These are phyloP conservation scores for Drosophila quinaria DNA, from an alignment of 2,888 invertebrate species.

Conservation along the genomic window DNA sequence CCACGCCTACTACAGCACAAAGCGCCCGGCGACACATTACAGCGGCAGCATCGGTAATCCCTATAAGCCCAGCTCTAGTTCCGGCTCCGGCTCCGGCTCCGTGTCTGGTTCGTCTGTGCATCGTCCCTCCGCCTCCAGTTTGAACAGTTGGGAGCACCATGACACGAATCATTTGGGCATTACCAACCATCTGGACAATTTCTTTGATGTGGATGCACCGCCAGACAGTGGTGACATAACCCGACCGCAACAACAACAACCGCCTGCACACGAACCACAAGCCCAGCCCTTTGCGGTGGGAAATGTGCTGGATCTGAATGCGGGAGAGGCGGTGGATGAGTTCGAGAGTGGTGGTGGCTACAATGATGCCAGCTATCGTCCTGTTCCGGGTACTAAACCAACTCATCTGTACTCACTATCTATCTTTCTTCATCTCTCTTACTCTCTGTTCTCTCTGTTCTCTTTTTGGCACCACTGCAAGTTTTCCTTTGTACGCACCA, in stretches of 20 bases:
- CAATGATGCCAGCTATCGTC: slow-evolving; percentile 83
- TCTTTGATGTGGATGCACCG: slow-evolving; percentile 82
- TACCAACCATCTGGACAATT: slow-evolving; percentile 85
- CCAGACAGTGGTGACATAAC: slow-evolving; percentile 31
- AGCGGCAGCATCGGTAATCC: slow-evolving; percentile 58
- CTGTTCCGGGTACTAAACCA: slow-evolving; percentile 84
- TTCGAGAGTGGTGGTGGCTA: slow-evolving; percentile 72
- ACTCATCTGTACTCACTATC: slow-evolving; percentile 22
- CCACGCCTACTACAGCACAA: slow-evolving; percentile 76
- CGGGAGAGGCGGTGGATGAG: slow-evolving; percentile 79
- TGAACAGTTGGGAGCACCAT: slow-evolving; percentile 82
- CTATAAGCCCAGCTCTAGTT: slow-evolving; percentile 68
- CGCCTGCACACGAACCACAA: slow-evolving; percentile 59
- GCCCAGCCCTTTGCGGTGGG: slow-evolving; percentile 83
- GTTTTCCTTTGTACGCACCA: slow-evolving; percentile 50
- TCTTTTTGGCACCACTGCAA: slow-evolving; percentile 52
- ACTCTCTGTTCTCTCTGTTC: slow-evolving; percentile 29
- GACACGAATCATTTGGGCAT: slow-evolving; percentile 83
- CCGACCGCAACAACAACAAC: slow-evolving; percentile 22
- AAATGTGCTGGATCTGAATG: slow-evolving; percentile 83
- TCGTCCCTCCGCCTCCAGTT: slow-evolving; percentile 40
- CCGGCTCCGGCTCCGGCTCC: slow-evolving; percentile 42
- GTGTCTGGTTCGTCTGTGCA: slow-evolving; percentile 43
- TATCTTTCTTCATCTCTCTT: slow-evolving; percentile 21
- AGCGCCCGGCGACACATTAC: slow-evolving; percentile 72